Evolutionary conservation across 2,888 invertebrate genomes (phyloP), one percentile per base, ranked within the genome.

Genomic region (Parasteatoda lunata): DNA sequence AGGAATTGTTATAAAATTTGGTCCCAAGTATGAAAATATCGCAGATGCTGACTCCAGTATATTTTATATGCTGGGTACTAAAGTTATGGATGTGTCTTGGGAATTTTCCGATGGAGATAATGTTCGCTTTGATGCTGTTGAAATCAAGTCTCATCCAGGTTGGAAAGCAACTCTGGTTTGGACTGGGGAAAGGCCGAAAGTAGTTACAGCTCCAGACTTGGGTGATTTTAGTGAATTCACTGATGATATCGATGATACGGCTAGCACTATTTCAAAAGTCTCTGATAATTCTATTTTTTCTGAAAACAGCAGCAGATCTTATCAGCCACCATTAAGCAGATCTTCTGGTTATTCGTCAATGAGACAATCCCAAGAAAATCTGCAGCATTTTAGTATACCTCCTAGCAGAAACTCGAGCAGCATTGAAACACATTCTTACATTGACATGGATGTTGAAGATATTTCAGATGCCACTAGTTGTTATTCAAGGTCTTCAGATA

Each of bases 1-100:
- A 47, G 77, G 79, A 30, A n/a, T 54, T 9, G 71, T 88, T 9
- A 79, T 88, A 51, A 88, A 83, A 76, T 88, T 88, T 83, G 88
- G 83, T 54, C 6, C 52, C 4, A 75, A 76, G 3, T 59, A 66
- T 51, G 11, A 69, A 52, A 51, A 88, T 45, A 30, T 83, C 13
- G 88, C 83, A 8, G 81, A 80, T 83, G 88, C 79, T 11, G 83
- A 88, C 68, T 79, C 83, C 15, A 51, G 73, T 76, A 4, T 65
- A 8, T 82, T 83, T 54, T 88, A 79, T 70, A n/a, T 83, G 11
- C 70, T 68, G 75, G 76, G 78, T 30, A 48, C 65, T 45, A 64
- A 79, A 73, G 75, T 83, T 9, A 47, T 30, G 11, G 88, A 88
- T 70, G 78, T 83, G 13, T 13, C 51, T 9, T 88, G 88, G 88